Conservation (phyloP, 2,113 vertebrate species). For the Proterorhinus semilunaris region DNA sequence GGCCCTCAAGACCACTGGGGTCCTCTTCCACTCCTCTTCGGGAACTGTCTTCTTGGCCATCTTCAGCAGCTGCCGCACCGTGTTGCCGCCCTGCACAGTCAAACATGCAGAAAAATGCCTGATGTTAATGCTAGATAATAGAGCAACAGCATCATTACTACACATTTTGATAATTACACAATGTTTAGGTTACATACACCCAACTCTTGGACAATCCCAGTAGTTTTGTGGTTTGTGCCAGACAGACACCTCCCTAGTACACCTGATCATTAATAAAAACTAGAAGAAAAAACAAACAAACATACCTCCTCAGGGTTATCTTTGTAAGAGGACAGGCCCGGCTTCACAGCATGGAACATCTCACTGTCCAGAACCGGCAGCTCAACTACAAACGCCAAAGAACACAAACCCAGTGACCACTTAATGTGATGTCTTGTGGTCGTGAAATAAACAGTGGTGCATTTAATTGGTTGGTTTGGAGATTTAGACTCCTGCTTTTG, state of each 20-base stretch:
- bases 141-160: constrained; percentile 24
- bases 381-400: constrained; percentile 70
- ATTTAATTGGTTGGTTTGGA: constrained; percentile 12
- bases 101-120: not conserved
- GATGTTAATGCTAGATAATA: constrained; percentile 1
- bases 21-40: constrained; percentile 85
- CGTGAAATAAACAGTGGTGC: constrained; percentile 5
- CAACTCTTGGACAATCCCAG: constrained; percentile 48
- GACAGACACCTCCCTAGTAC: constrained; percentile 33
- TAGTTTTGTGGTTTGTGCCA: constrained; percentile 34
- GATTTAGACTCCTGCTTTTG: constrained; percentile 30
- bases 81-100: constrained; percentile 83
- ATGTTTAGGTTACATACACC: constrained; percentile 48
- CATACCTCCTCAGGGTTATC: constrained; percentile 89
- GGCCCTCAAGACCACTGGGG: constrained; percentile 93
- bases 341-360: constrained; percentile 94
- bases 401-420: constrained; percentile 13
- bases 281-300: constrained; percentile 15
- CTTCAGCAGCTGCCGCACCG: constrained; percentile 84
- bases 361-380: constrained; percentile 90
- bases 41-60: constrained; percentile 89
- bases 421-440: not conserved
- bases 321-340: constrained; percentile 92
- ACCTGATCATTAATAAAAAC: constrained; percentile 40
- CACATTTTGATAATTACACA: constrained; percentile 49